Percentiles rank a stretch among this genome's conserved stretches.
Conservation (phyloP, 2,797 vertebrate species). For the Sebastes trivittatus region DNA sequence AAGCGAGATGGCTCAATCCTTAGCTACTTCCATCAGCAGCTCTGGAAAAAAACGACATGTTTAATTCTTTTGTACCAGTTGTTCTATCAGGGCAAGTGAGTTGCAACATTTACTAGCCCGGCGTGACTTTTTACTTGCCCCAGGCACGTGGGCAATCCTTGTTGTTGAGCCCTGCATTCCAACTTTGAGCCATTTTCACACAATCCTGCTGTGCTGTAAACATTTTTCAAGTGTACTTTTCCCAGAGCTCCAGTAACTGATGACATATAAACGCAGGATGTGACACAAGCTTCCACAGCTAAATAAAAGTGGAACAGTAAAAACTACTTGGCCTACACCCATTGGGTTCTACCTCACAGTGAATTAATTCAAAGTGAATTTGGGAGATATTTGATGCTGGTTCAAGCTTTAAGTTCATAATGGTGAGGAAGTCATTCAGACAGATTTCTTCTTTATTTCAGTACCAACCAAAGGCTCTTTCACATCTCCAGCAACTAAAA, state of each 20-base stretch:
- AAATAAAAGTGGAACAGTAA: not conserved
- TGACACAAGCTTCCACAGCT: not conserved
- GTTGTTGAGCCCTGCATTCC: not conserved
- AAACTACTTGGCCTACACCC: not conserved
- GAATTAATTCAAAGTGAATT: not conserved
- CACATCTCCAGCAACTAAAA: not conserved
- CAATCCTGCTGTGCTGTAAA: not conserved
- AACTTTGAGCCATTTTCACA: not conserved
- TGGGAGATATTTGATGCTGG: not conserved
- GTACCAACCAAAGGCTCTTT: not conserved
- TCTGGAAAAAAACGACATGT: not conserved
- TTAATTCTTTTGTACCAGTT: not conserved
- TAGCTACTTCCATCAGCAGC: not conserved
- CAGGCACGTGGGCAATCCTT: not conserved
- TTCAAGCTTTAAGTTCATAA: not conserved
- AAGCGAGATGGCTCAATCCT: not conserved
- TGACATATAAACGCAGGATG: not conserved
- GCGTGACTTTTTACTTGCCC: not conserved
- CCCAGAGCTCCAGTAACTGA: not conserved
- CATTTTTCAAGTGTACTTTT: not conserved
- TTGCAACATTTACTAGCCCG: not conserved
- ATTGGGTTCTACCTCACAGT: not conserved
- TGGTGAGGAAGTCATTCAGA: not conserved
- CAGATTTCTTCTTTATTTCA: not conserved
- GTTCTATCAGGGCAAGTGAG: not conserved